Evolutionary conservation across 2,888 invertebrate genomes (phyloP).

Genomic region (Eristalinus sepulchralis): DNA sequence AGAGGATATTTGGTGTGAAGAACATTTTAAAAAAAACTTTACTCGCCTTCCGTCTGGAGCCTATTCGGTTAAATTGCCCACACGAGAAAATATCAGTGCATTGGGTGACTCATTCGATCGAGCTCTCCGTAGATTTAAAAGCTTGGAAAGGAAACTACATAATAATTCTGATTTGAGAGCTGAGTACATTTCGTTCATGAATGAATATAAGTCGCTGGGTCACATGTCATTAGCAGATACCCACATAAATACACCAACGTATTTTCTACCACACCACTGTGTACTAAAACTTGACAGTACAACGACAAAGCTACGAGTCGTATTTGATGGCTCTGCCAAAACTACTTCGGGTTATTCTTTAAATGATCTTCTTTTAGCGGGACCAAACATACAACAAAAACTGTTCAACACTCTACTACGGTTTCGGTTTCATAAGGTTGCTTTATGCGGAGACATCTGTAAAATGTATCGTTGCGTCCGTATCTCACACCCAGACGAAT

Average conservation of each 20-base stretch:
- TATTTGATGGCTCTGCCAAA: constrained; percentile 52
- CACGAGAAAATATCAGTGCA: constrained; percentile 2
- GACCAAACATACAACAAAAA: constrained; percentile 53
- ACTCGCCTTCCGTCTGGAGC: constrained; percentile 41
- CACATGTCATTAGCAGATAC: constrained; percentile 48
- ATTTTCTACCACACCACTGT: no score
- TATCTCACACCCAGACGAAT: constrained; percentile 52
- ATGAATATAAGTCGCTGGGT: constrained; percentile 18
- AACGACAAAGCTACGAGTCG: constrained; percentile 21
- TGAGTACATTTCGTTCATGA: constrained; percentile 32
- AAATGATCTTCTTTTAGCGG: constrained; percentile 23
- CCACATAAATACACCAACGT: constrained; percentile 8
- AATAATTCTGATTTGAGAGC: constrained; percentile 32
- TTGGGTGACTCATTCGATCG: constrained; percentile 43
- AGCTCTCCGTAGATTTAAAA: constrained; percentile 51
- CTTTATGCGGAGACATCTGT: constrained; percentile 58
- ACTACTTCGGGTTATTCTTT: constrained; percentile 27
- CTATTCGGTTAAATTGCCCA: constrained; percentile 53
- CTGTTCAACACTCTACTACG: constrained; percentile 38
- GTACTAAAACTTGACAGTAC: constrained; percentile 31
- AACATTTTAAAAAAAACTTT: constrained; percentile 43
- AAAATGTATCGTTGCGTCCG: constrained; percentile 68
- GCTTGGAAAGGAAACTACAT: constrained; percentile 51
- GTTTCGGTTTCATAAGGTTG: constrained; percentile 44
- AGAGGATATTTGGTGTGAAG: constrained; percentile 57